These are phyloP conservation scores for Melitaea athalia DNA, from an alignment of 2,888 invertebrate genomes.

Conservation along the genomic window DNA sequence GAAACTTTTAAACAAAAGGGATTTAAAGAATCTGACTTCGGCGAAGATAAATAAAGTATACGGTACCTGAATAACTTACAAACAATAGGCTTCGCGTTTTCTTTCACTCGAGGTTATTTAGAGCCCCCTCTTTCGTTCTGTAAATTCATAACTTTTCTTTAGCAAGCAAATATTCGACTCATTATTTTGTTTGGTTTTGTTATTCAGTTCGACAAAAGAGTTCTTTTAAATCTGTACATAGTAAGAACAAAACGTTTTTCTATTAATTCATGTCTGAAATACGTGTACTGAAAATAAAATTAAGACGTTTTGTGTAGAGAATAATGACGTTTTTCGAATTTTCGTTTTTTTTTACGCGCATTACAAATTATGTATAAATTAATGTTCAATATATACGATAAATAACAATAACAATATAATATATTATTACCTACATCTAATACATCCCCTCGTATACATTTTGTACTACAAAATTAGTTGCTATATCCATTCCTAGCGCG, in stretches of 20 bases:
- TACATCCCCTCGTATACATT: not conserved
- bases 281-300: not conserved
- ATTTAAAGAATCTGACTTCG: slow-evolving; percentile 9
- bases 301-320: not conserved
- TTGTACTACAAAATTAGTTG: slow-evolving; percentile 13
- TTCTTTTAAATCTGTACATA: not conserved
- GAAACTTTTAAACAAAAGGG: slow-evolving; percentile 1
- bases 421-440: not conserved
- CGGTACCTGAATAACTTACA: slow-evolving; percentile 10
- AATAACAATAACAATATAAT: not conserved
- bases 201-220: slow-evolving; percentile 9
- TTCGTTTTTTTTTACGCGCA: not conserved
- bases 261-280: not conserved
- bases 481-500: slow-evolving; percentile 21
- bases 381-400: not conserved
- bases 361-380: not conserved
- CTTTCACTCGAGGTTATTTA: slow-evolving; percentile 12
- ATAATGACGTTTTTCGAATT: too few relatives aligned
- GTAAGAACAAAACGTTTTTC: not conserved
- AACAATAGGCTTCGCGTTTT: slow-evolving; percentile 10
- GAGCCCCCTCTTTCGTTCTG: slow-evolving; percentile 7
- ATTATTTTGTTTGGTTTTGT: slow-evolving; percentile 13
- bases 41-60: slow-evolving; percentile 3
- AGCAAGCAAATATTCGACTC: slow-evolving; percentile 2
- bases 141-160: slow-evolving; percentile 13